Conservation (phyloP, 2,888 invertebrate species). For the Yponomeuta cagnagella region DNA sequence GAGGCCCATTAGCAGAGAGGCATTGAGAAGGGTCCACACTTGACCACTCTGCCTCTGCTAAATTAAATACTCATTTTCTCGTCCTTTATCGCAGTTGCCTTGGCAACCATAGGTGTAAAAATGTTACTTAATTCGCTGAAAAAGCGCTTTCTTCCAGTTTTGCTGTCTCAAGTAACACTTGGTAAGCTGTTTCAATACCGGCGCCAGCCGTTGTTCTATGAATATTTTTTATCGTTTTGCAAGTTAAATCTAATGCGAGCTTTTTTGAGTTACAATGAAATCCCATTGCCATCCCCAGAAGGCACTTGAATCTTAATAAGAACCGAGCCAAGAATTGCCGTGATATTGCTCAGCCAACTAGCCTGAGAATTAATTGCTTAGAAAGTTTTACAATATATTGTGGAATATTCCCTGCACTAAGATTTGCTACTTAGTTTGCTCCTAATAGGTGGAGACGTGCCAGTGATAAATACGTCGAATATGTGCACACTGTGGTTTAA, state of each 20-base stretch:
- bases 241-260: background rate
- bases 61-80: conserved; percentile 10
- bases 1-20: conserved; percentile 44
- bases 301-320: background rate
- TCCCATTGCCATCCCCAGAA: background rate
- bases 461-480: background rate
- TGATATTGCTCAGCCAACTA: conserved; percentile 1
- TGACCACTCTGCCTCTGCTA: background rate
- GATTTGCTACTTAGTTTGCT: background rate
- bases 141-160: background rate
- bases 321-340: background rate
- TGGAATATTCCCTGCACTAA: background rate
- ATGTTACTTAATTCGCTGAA: background rate
- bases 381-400: background rate
- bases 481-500: background rate
- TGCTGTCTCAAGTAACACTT: background rate
- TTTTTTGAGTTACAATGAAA: conserved; percentile 1
- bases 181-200: background rate
- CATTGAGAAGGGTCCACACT: conserved; percentile 44
- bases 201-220: background rate
- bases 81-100: background rate
- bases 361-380: background rate
- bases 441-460: background rate
- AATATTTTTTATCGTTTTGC: background rate
- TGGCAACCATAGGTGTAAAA: background rate